These are phyloP conservation scores for Anaspis maculata DNA, from an alignment of 2,888 invertebrate genomes.

Conservation along the genomic window DNA sequence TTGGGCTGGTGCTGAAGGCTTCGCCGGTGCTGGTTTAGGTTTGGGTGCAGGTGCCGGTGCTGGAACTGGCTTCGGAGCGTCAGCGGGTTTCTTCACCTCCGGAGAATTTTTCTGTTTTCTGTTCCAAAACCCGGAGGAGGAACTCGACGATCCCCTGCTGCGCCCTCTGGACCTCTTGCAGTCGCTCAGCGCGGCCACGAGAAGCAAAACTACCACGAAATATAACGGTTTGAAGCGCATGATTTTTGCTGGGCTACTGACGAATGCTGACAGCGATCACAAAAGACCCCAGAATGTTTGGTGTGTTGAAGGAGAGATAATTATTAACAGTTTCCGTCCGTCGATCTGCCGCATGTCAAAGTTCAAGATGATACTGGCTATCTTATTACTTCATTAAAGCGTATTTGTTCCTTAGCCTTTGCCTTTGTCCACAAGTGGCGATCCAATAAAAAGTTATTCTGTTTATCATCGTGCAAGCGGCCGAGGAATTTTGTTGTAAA, in stretches of 20 bases:
- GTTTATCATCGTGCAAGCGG: no score
- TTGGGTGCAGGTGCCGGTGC: no score
- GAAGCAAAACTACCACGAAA: slow-evolving; percentile 1
- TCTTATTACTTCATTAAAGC: slow-evolving; percentile 8
- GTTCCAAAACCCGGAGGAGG: slow-evolving; percentile 11
- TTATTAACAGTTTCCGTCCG: slow-evolving; percentile 6
- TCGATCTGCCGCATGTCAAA: slow-evolving; percentile 4
- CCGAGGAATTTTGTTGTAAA: no score
- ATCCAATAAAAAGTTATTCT: no score
- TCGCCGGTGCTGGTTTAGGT: slow-evolving; percentile 6
- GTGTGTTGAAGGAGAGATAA: slow-evolving; percentile 2
- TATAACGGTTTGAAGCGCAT: slow-evolving; percentile 3
- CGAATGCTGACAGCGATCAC: background rate
- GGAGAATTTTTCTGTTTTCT: slow-evolving; percentile 11
- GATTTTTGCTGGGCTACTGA: slow-evolving; percentile 1
- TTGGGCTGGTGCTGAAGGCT: slow-evolving; percentile 15
- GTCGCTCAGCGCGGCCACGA: background rate
- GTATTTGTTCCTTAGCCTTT: slow-evolving; percentile 3
- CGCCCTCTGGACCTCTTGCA: slow-evolving; percentile 10
- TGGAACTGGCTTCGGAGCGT: no score
- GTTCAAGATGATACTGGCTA: slow-evolving; percentile 5
- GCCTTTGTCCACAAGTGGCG: background rate
- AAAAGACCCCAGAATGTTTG: background rate
- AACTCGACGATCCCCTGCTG: slow-evolving; percentile 8
- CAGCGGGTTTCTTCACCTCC: no score